These are phyloP conservation scores for Drepanosiphum platanoidis DNA, from an alignment of 2,888 invertebrate genomes.

Conservation along the genomic window DNA sequence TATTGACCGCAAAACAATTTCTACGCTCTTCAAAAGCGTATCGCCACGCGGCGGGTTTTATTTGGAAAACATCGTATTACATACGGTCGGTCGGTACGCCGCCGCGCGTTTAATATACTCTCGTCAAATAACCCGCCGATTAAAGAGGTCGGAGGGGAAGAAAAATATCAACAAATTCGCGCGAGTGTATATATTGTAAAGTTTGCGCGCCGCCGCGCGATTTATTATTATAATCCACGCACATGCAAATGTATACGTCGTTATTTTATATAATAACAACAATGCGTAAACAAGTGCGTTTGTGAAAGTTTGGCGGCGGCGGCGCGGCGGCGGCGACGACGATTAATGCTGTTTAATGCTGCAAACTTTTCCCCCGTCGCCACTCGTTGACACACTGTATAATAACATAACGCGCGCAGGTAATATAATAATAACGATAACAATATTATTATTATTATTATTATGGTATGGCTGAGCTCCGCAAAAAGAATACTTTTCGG, in stretches of 20 bases:
- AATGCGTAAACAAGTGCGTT: not conserved
- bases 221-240: not conserved
- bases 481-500: too few relatives aligned
- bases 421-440: not conserved
- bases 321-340: too few relatives aligned
- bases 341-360: not conserved
- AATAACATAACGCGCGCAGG: not conserved
- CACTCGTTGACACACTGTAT: not conserved
- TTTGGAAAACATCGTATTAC: too few relatives aligned
- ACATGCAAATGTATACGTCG: not conserved
- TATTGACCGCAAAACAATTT: too few relatives aligned
- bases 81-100: too few relatives aligned
- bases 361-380: not conserved
- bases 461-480: too few relatives aligned
- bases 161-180: slow-evolving; percentile 11
- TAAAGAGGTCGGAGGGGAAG: not conserved
- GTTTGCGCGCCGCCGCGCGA: too few relatives aligned
- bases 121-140: not conserved
- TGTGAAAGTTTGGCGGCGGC: not conserved
- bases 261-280: too few relatives aligned
- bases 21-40: too few relatives aligned
- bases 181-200: not conserved
- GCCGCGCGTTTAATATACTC: too few relatives aligned
- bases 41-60: too few relatives aligned
- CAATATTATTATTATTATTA: too few relatives aligned